Evolutionary conservation across 2,113 vertebrate species (phyloP), one percentile per base, ranked within the genome.

Genomic region (Nycticebus coucang): DNA sequence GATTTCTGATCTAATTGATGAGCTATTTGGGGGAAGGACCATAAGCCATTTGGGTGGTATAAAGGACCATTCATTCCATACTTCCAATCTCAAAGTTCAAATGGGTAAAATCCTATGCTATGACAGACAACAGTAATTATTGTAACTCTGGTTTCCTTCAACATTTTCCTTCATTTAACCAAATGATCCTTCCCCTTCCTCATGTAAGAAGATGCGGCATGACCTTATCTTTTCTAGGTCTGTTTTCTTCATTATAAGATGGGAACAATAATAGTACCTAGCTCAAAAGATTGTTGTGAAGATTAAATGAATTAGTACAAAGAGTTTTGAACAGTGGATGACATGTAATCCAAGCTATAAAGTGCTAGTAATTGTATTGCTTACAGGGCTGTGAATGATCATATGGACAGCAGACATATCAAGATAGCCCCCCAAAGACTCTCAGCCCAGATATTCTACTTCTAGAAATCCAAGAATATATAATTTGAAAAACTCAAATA

Each of bases 201-300:
- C n/a, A 9, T 79, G 13, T 75, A 69, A 79, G 74, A 69, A 69
- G 15, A 62, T 62, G 21, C 77, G 45, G 18, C n/a, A n/a, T 8
- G 45, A 50, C 7, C 45, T 28, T 37, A 92, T 69, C 10, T 18
- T 57, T 35, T 64, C 13, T 69, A n/a, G 45, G 7, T 18, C 79
- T 84, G 30, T 64, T 89, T 80, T 75, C 37, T 94, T n/a, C 60
- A 84, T 45, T 92, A 15, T 59, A 53, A 92, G 92, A 84, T 89
- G 64, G 45, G 72, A 79, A 35, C 15, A 87, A 59, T 75, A 78
- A 55, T 55, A 87, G 24, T n/a, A 37, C 69, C 28, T 79, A 37
- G 71, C 33, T 92, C 45, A 4, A 71, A 79, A 89, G 35, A 35
- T 72, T 87, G 41, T 30, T 89, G 68, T 53, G 30, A 90, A 90